These are phyloP conservation scores for Petroica traversi DNA, from an alignment of 2,113 vertebrate genomes.

Conservation along the genomic window DNA sequence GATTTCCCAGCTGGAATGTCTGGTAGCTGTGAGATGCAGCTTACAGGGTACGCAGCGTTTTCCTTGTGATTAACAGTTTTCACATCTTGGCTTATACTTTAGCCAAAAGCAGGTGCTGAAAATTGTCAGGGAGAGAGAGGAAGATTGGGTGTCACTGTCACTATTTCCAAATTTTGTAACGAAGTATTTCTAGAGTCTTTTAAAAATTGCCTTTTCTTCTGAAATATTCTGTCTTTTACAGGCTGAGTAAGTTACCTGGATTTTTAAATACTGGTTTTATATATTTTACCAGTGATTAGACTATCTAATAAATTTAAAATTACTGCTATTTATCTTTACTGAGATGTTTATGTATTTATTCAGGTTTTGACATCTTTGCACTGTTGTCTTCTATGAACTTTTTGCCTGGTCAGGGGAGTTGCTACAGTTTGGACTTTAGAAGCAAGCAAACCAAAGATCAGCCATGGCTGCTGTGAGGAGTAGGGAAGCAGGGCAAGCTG, in stretches of 20 bases:
- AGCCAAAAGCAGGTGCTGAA: slow-evolving; percentile 10
- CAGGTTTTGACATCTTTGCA: background rate
- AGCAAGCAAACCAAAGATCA: background rate
- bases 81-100: background rate
- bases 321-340: background rate
- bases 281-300: background rate
- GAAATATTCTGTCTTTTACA: background rate
- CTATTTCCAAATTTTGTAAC: background rate
- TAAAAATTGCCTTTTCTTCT: background rate
- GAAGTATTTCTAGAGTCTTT: background rate
- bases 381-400: background rate
- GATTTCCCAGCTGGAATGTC: background rate
- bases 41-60: background rate
- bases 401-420: background rate
- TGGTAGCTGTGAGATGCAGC: background rate
- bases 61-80: background rate
- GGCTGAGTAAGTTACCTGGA: background rate
- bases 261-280: background rate
- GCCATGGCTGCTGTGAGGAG: background rate
- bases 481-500: background rate
- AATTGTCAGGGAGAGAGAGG: background rate
- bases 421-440: background rate
- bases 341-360: background rate
- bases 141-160: background rate
- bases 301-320: background rate